Percentiles rank a stretch among this genome's conserved stretches.
Conservation (phyloP, 2,797 vertebrate species). For the Adrianichthys oophorus region DNA sequence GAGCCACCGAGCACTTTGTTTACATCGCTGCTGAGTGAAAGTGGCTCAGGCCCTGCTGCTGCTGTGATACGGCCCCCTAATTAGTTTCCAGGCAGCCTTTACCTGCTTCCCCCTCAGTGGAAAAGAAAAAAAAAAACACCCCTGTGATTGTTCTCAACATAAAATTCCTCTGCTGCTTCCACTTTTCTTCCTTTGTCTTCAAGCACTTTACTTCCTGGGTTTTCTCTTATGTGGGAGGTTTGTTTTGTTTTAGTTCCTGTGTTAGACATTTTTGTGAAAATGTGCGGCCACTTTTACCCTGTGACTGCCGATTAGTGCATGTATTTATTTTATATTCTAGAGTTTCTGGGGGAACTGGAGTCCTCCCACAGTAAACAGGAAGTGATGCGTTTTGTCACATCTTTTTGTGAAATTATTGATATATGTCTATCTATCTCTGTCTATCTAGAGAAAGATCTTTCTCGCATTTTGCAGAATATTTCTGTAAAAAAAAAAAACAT, state of each 20-base stretch:
- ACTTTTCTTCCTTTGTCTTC: conserved; percentile 11
- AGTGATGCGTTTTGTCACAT: neutral
- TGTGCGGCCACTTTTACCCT: conserved; percentile 7
- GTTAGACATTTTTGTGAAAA: conserved; percentile 20
- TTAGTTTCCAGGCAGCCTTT: conserved; percentile 68
- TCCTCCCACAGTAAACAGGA: no score
- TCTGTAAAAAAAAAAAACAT: no score
- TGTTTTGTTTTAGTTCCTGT: neutral
- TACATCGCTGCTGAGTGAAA: conserved; percentile 61
- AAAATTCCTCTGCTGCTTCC: conserved; percentile 15
- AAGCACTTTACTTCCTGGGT: conserved; percentile 22
- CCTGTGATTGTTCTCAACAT: neutral
- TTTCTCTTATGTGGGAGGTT: neutral
- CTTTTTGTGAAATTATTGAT: no score
- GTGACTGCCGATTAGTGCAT: conserved; percentile 20
- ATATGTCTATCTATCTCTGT: no score
- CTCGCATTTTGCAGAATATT: no score
- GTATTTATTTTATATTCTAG: conserved; percentile 5
- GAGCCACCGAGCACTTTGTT: conserved; percentile 66
- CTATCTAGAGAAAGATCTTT: no score
- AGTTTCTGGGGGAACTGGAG: neutral
- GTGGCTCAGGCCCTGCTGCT: conserved; percentile 64
- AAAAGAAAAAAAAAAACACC: conserved; percentile 27
- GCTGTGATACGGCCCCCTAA: conserved; percentile 67
- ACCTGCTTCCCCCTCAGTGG: conserved; percentile 54